Base-by-base conservation (phyloP, 2,888 invertebrate species). In the Scaptomyza cyrtandrae region DNA sequence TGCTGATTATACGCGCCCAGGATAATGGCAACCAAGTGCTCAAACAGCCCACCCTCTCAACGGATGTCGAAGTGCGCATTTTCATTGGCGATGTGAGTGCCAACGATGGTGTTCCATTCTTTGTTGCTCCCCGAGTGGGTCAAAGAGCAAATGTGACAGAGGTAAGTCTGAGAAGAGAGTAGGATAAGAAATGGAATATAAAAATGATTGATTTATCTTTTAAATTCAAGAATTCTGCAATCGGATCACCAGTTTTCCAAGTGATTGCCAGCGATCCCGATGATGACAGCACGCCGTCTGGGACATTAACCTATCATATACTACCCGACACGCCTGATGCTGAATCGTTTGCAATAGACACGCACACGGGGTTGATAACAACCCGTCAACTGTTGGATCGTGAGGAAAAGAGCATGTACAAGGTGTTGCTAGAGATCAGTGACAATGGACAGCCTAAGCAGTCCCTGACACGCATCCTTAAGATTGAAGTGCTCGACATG, bases 371-470 rank as follows among this genome's bases (percentile, higher is more conserved):
- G 0, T 81, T 96, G 19, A 95, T 97, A 48, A 95, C 95, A 0
- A 96, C 96, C 0, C 93, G 93, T 0, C 93, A 94, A 43, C 90
- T 93, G 0, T 90, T 97, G 35, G 97, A 97, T 90, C 93, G 97
- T 0, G 97, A 97, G 90, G 93, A 93, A 0, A 95, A 95, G 85
- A 94, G 94, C 13, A 94, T 94, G 39, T 97, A 96, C 89, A 95
- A 95, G n/a, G 92, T 97, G 57, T 95, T 96, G 10, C 91, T 97
- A 5, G 94, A 95, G n/a, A 97, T 96, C 6, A 94, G 95, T 44
- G 97, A 97, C 89, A 93, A 95, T 65, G 97, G 97, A 0, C 93
- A 94, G 48, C 96, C 97, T 0, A 95, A 95, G 11, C 96, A 96
- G 80, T 95, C 95, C 71, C 94, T 95, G 0, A 95, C 96, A 0